A percentile compares a stretch with the other conserved stretches of the same genome.
Evolutionary conservation across 2,113 vertebrate genomes (phyloP).

Genomic region (Thunnus maccoyii): DNA sequence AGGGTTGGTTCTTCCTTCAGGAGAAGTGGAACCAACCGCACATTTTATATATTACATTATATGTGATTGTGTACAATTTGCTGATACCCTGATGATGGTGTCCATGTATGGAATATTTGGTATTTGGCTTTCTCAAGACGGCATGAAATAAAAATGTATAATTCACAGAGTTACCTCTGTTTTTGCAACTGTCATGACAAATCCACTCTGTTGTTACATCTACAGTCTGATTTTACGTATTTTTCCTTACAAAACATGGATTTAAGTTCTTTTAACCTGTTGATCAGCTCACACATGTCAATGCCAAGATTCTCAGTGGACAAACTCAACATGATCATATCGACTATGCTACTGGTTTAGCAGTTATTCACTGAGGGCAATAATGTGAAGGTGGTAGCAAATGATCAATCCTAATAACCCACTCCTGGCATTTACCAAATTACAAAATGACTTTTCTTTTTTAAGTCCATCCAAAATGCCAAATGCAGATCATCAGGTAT

Average conservation of each 20-base stretch:
- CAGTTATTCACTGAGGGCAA: slow-evolving; percentile 74
- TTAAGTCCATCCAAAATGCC: slow-evolving; percentile 64
- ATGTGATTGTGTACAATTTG: slow-evolving; percentile 86
- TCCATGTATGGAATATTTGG: slow-evolving; percentile 83
- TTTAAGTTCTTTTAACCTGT: slow-evolving; percentile 51
- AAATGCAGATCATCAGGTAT: slow-evolving; percentile 74
- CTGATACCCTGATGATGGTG: slow-evolving; percentile 83
- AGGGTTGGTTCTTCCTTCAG: slow-evolving; percentile 72
- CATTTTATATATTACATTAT: slow-evolving; percentile 86
- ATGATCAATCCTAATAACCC: slow-evolving; percentile 44
- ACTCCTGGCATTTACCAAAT: slow-evolving; percentile 62
- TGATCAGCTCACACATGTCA: slow-evolving; percentile 60
- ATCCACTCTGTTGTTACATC: slow-evolving; percentile 66
- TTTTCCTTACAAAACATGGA: slow-evolving; percentile 31
- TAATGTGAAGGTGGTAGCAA: slow-evolving; percentile 74
- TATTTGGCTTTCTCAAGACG: slow-evolving; percentile 83
- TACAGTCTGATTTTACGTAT: slow-evolving; percentile 43
- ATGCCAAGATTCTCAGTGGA: slow-evolving; percentile 76
- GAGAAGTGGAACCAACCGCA: slow-evolving; percentile 69
- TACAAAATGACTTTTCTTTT: slow-evolving; percentile 34
- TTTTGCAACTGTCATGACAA: slow-evolving; percentile 79
- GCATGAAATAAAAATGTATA: slow-evolving; percentile 85
- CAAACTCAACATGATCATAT: slow-evolving; percentile 45
- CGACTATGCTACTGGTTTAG: slow-evolving; percentile 61
- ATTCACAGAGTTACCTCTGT: slow-evolving; percentile 83